Base-by-base conservation (phyloP, 1,140 invertebrate genomes). In the Pseudomyrmex concolor region DNA sequence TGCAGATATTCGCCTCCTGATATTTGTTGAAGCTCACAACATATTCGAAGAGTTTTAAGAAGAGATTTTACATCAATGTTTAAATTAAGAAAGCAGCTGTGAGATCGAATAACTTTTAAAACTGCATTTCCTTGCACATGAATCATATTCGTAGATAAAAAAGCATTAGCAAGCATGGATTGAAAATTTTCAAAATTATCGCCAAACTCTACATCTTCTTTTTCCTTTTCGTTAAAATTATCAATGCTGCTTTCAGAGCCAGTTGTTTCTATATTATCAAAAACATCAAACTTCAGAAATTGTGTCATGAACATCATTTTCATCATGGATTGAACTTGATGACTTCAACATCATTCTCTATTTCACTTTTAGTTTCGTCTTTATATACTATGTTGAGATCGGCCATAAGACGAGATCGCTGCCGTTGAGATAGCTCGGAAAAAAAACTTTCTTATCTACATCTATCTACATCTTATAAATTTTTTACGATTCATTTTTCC, bases 171-270 rank as follows among this genome's bases (percentile, higher is more conserved):
- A 63, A 63, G 60, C 15, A 34, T 63, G 12, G 60, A 63, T 63
- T 63, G 12, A 63, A 63, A 63, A 63, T 63, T 63, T 63, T 34
- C 22, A 34, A 63, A 63, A 34, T 13, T 34, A 63, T 63, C 13
- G 2, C 7, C 8, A 15, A 2, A 9, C 10, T 17, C 15, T 10
- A 60, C 17, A 34, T 63, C 4, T 3, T 63, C 13, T 43, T 63
- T 1, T 2, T 43, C 25, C 4, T 63, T 25, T 34, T 13, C 9
- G 13, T 63, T 25, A 25, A 62, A 15, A 12, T 8, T 34, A 63
- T 22, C 9, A 19, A 19, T 19, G 22, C 34, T 25, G 13, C 2
- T 63, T 22, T 34, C 4, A 15, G 25, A 63, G 60, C 13, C 13
- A 63, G 15, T 15, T 63, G 0, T 15, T 1, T 34, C 22, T 34